phyloP scores from a whole-genome alignment of 2,113 vertebrate species.

The Pollimyrus isidori region DNA sequence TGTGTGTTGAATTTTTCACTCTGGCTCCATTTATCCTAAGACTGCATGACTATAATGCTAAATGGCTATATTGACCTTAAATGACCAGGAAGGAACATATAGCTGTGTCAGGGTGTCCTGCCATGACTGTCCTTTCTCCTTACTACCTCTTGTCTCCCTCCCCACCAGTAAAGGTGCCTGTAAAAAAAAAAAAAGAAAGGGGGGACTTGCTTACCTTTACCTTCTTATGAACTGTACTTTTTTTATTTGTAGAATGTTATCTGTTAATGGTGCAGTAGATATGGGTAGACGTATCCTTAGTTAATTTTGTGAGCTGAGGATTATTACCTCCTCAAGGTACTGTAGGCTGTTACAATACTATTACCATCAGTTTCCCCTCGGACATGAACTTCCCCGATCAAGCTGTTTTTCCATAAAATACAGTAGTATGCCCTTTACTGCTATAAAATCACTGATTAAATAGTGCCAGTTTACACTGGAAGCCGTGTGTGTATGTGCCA shows the following conservation, averaged over 20 bases:
- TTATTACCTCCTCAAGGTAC: neutral
- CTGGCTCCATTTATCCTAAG: neutral
- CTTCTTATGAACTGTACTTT: neutral
- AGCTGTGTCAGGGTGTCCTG: neutral
- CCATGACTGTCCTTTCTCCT: neutral
- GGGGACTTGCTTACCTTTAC: neutral
- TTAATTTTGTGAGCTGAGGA: neutral
- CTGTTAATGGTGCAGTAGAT: neutral
- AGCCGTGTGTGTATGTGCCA: neutral
- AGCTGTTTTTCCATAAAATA: neutral
- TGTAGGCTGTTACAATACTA: neutral
- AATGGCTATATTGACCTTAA: neutral
- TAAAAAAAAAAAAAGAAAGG: neutral
- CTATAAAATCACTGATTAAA: neutral
- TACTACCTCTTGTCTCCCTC: neutral
- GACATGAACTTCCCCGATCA: neutral
- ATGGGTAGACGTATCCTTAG: neutral
- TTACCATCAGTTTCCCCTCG: neutral
- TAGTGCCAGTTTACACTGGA: neutral
- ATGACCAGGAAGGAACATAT: neutral
- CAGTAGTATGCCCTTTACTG: neutral
- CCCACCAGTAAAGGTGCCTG: neutral
- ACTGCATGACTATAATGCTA: neutral
- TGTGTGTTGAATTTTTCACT: neutral
- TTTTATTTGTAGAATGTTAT: neutral